Evolutionary conservation across 2,797 vertebrate genomes (phyloP), one percentile per base, ranked within the genome.

Genomic region (Centroberyx gerrardi): DNA sequence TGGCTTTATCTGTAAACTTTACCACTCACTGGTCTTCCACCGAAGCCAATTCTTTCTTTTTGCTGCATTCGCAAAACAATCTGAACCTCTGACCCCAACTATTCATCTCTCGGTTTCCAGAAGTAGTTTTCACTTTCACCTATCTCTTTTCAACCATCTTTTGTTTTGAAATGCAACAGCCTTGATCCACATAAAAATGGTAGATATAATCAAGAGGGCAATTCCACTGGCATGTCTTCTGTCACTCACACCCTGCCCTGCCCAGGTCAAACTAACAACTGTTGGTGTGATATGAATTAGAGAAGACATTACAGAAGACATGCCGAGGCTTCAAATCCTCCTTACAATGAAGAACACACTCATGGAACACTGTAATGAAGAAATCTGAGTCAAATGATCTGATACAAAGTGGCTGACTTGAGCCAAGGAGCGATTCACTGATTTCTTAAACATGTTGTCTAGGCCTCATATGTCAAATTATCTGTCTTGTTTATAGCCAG

Each of bases 191-290:
- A 69, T 29, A 27, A 31, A 54, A 46, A 22, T 17, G 56, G 15
- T 17, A 17, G 31, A 38, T 52, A 33, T 1, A 33, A 40, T 48
- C 49, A 40, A 10, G 2, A 48, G 8, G 14, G 9, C 2, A 5
- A 22, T 68, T 68, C 60, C 17, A 44, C 49, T 62, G 58, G 40
- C 28, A 1, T 0, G 66, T 40, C 55, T 14, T 44, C 7, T 31
- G 52, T 68, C 33, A 22, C 7, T 72, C 67, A 38, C 40, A 8
- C 42, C 48, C 62, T 59, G 62, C 78, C 80, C 38, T 64, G 53
- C 82, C 66, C 52, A 67, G 64, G 56, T 80, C 82, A 78, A 74
- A 83, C 44, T 74, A 56, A 74, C 80, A 86, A 49, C 28, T 14
- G 10, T 0, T 49, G 28, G 12, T 48, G 18, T 49, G 27, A 36